Evolutionary conservation across 2,888 invertebrate genomes (phyloP).

Genomic region (Pyrochroa serraticornis): DNA sequence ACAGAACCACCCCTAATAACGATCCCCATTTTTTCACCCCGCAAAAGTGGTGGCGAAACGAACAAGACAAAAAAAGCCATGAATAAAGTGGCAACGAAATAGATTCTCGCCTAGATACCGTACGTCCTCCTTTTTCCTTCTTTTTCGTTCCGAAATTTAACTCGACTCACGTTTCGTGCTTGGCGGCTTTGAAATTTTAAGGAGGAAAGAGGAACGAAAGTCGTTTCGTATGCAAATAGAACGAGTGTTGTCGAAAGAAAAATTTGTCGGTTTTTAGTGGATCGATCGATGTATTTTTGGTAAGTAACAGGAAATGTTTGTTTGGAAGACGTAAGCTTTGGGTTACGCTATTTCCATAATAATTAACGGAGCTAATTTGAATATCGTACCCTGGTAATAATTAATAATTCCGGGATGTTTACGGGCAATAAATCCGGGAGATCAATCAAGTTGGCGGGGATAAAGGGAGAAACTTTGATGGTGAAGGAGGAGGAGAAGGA

Average conservation of each 20-base stretch:
- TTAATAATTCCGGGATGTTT: slow-evolving; percentile 15
- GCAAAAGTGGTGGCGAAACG: neutral
- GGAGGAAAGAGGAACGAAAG: slow-evolving; percentile 4
- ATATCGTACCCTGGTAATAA: slow-evolving; percentile 10
- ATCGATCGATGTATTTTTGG: too few relatives aligned
- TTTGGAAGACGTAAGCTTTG: slow-evolving; percentile 1
- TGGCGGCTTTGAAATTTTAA: slow-evolving; percentile 18
- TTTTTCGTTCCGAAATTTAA: slow-evolving; percentile 9
- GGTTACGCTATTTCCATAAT: slow-evolving; percentile 6
- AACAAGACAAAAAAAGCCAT: slow-evolving; percentile 5
- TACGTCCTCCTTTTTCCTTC: neutral
- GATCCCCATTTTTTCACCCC: neutral
- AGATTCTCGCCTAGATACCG: neutral
- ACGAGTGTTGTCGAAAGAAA: slow-evolving; percentile 8
- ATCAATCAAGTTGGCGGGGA: slow-evolving; percentile 9
- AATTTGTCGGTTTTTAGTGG: neutral
- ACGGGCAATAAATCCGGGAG: slow-evolving; percentile 9
- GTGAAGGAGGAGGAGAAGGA: too few relatives aligned
- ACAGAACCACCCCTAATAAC: slow-evolving; percentile 4
- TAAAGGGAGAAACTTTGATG: too few relatives aligned
- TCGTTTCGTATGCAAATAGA: slow-evolving; percentile 17
- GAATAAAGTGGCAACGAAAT: slow-evolving; percentile 13
- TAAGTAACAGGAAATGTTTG: slow-evolving; percentile 1
- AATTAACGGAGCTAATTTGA: slow-evolving; percentile 10
- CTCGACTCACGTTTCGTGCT: slow-evolving; percentile 18